Evolutionary conservation across 2,797 vertebrate genomes (phyloP), one percentile per base, ranked within the genome.

Genomic region (Parambassis ranga): DNA sequence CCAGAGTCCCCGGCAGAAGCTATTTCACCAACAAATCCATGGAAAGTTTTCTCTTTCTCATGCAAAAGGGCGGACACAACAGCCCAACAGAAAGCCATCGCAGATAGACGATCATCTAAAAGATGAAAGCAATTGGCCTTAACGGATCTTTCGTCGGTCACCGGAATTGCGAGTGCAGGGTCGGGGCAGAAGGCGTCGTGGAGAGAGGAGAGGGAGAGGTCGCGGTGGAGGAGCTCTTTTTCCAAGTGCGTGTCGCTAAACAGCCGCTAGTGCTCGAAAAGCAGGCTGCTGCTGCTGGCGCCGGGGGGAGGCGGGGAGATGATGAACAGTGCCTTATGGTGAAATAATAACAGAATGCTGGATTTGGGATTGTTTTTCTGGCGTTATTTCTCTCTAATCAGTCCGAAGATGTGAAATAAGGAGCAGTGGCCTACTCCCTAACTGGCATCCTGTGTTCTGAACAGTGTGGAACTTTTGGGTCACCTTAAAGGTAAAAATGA

Each of bases 91-190:
- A 77, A 74, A 28, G 47, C 18, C 70, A 66, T 19, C 67, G 47
- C 74, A 58, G 77, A 80, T 58, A 74, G 82, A 76, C 84, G 75
- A 50, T 79, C 57, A 43, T 86, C 67, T 85, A 89, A 92, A 92
- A 90, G 81, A 93, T 93, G 92, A 91, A 85, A 90, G 89, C 72
- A 82, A 72, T 77, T 81, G 77, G 71, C 81, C 84, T 33, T 75
- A 86, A 82, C 73, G 83, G 81, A 83, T 86, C 78, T 80, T 71
- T 75, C 66, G 87, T 79, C 78, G 81, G 87, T 87, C 81, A 86
- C 84, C 87, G 87, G 87, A 87, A 82, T 83, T 71, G 85, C 77
- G 83, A 86, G 86, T 70, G 77, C 85, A 65, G 83, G 86, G 80
- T 85, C 82, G 66, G 86, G 79, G 82, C 79, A 52, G 86, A 79